Base-by-base conservation (phyloP, 2,888 invertebrate species). In the Hydropsyche betteni region DNA sequence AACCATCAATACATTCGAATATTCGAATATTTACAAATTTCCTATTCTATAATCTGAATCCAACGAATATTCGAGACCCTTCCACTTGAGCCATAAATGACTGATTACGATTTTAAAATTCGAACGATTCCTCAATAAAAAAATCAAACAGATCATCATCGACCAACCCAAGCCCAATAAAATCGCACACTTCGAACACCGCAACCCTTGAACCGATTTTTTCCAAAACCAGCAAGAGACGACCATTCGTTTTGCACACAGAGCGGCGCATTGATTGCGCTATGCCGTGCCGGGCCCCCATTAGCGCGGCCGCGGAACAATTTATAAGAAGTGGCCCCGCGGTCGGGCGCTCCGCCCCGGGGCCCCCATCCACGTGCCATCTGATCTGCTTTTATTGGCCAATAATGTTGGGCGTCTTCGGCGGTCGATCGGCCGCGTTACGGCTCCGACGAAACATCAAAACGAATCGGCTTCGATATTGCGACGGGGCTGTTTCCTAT, bases 211-310 rank as follows among this genome's bases (percentile, higher is more conserved):
- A 24, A 24, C 44, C 44, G 44, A 8, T 44, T 44, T 44, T 44
- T 44, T 10, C 7, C 55, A 8, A 6, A 55, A 55, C 16, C 10
- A 14, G 12, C 12, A 12, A 8, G 36, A 7, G n/a, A 44, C 44
- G 7, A 10, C 44, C 38, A 33, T 58, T 74, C 72, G 68, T 78
- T 76, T 74, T 64, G 74, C 71, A 10, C 10, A 44, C 44, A 10
- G 44, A 44, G 74, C 68, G 71, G 75, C 12, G 76, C 74, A 75
- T 77, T 78, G 77, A 78, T 78, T 77, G 69, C 76, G 68, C 52
- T 77, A 75, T 77, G 61, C 64, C 78, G 78, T 78, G 77, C 36
- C 52, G 44, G 72, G 61, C 6, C 50, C 38, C 74, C 76, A 77
- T 78, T 77, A 78, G 51, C 52, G 24, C 44, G 6, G 44, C 44